Evolutionary conservation across 2,888 invertebrate species (phyloP).

Genomic region (Acronicta leporina): DNA sequence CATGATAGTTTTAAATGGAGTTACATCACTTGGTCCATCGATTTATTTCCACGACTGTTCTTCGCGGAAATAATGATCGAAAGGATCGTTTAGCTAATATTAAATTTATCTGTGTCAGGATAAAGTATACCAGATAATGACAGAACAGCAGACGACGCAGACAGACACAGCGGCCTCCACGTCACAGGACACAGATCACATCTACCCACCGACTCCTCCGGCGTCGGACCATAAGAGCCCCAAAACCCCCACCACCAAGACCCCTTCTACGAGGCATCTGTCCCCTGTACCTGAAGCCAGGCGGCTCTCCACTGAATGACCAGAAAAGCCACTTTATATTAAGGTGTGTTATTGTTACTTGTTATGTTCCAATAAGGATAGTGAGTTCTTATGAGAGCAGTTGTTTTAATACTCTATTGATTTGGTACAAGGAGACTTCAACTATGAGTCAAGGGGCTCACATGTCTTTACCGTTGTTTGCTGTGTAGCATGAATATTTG

Average conservation of each 20-base stretch:
- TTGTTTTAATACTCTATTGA: conserved; percentile 49
- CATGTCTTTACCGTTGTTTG: conserved; percentile 25
- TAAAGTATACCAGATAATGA: conserved; percentile 75
- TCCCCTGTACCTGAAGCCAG: conserved; percentile 58
- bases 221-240: conserved; percentile 85
- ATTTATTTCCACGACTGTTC: too few relatives aligned
- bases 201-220: conserved; percentile 84
- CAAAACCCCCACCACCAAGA: conserved; percentile 74
- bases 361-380: conserved; percentile 49
- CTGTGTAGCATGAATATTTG: conserved; percentile 10
- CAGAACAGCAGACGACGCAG: conserved; percentile 67
- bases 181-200: conserved; percentile 66
- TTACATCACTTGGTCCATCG: too few relatives aligned
- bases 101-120: conserved; percentile 66
- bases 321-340: conserved; percentile 30
- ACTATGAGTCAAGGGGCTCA: conserved; percentile 4
- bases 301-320: conserved; percentile 56
- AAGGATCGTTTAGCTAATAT: too few relatives aligned
- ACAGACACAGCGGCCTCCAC: conserved; percentile 59
- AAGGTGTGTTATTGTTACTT: conserved; percentile 48
- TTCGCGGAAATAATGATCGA: too few relatives aligned
- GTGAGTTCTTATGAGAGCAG: conserved; percentile 44
- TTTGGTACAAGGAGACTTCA: conserved; percentile 26
- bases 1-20: neutral
- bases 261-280: conserved; percentile 72